phyloP scores from a whole-genome alignment of 23 tunicate species.

The Styela plicata region DNA sequence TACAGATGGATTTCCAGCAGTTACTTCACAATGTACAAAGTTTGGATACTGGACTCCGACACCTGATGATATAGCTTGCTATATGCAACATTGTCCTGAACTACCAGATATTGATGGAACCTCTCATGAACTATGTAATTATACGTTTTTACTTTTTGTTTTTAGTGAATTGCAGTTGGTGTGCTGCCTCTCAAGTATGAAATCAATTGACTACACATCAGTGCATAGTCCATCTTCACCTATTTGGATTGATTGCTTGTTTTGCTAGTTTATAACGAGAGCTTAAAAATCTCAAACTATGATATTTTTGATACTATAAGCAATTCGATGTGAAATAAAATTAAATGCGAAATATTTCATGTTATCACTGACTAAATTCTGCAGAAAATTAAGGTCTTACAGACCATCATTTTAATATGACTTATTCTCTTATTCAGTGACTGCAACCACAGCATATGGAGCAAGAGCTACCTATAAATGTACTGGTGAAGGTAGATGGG shows the following conservation, averaged over 20 bases:
- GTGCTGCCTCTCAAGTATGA: not conserved
- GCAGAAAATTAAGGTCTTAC: no score
- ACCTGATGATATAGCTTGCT: conserved; percentile 20
- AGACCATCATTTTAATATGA: no score
- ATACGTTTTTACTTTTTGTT: no score
- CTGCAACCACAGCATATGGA: not conserved
- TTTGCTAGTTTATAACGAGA: no score
- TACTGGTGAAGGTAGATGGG: conserved; percentile 42
- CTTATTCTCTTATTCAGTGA: not conserved
- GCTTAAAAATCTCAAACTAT: no score
- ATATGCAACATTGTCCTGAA: conserved; percentile 30
- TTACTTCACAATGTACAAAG: conserved; percentile 30
- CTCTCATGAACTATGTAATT: conserved; percentile 18
- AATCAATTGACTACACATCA: not conserved
- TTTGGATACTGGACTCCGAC: conserved; percentile 49
- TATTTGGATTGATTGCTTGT: no score
- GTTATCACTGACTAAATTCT: no score
- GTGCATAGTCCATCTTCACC: not conserved
- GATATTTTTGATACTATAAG: no score
- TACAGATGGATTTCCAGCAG: conserved; percentile 30
- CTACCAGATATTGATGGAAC: conserved; percentile 39
- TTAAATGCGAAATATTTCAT: no score
- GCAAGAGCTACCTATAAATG: conserved; percentile 43
- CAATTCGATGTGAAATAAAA: no score
- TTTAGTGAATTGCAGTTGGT: no score